Evolutionary conservation across 2,888 invertebrate genomes (phyloP), one percentile per base, ranked within the genome.

Genomic region (Papilio protenor): DNA sequence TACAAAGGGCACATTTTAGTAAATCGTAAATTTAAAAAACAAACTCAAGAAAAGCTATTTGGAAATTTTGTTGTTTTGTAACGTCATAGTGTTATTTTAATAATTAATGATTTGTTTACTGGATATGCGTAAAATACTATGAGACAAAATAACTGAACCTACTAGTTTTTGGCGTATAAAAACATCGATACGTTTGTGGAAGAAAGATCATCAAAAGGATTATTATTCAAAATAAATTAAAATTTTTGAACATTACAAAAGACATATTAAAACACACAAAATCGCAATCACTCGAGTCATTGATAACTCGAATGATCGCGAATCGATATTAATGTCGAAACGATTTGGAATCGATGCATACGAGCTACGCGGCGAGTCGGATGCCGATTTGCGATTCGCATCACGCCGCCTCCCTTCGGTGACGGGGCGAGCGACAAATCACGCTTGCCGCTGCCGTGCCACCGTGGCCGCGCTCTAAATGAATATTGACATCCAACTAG

Each of bases 401-500:
- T 85, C 92, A 90, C 92, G 90, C 80, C 81, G 79, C 82, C 82
- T 76, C 82, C 85, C 86, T 83, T 81, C 85, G 83, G 83, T 82
- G 82, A 76, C 80, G 82, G 83, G 83, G 84, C 82, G 84, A 82
- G 84, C 88, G 91, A 90, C 90, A 90, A 91, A 92, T 92, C 92
- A 92, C 91, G 91, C 90, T 87, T 87, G 86, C 85, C 83, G 83
- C 84, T 83, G 87, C 84, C 86, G 85, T 87, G 86, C 85, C 83
- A 83, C 84, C 83, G 87, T 84, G 87, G 85, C 88, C 87, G 84
- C 87, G 83, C 86, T 83, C 89, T 91, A 92, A 94, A 94, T 94
- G 92, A 94, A 93, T 94, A 94, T 94, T 94, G 94, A 94, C 94
- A 92, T 89, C 91, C 88, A 87, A 89, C 88, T 90, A 90, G 89